These are phyloP conservation scores for Columba guinea DNA, from an alignment of 2,797 vertebrate species.

Conservation along the genomic window DNA sequence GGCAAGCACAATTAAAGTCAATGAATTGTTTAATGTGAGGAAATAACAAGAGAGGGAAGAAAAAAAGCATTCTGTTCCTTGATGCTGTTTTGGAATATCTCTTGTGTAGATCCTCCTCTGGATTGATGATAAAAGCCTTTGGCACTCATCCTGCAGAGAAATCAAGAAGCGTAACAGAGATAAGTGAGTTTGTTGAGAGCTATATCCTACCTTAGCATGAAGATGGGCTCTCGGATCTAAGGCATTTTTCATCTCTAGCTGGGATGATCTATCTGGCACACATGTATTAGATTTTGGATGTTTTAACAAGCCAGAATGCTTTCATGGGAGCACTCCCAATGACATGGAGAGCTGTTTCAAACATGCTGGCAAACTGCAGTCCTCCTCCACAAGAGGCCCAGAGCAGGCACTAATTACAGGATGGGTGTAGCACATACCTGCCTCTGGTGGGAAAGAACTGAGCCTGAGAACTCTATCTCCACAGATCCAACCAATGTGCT, in stretches of 20 bases:
- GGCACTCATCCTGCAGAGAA: neutral
- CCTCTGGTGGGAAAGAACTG: neutral
- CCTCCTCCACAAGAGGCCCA: constrained; percentile 39
- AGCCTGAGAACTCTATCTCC: neutral
- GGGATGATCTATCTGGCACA: constrained; percentile 4
- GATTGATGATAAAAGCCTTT: constrained; percentile 10
- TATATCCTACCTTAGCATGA: neutral
- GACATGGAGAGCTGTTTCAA: constrained; percentile 2
- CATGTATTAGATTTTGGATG: constrained; percentile 12
- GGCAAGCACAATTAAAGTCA: constrained; percentile 47
- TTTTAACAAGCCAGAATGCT: constrained; percentile 6
- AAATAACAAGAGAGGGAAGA: constrained; percentile 27
- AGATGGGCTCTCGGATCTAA: neutral
- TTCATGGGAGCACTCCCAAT: constrained; percentile 20
- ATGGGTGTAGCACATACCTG: constrained; percentile 53
- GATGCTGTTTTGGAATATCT: constrained; percentile 34
- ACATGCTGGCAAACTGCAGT: neutral
- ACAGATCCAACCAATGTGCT: accelerated
- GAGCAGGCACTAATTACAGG: constrained; percentile 20
- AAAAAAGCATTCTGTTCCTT: constrained; percentile 5
- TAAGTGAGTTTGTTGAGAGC: neutral
- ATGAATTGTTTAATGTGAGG: constrained; percentile 64
- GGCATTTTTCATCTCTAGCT: constrained; percentile 13
- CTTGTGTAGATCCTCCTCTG: constrained; percentile 1
- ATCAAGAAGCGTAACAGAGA: constrained; percentile 1